Base-by-base conservation (phyloP, 2,888 invertebrate species). In the Willowsia nigromaculata region DNA sequence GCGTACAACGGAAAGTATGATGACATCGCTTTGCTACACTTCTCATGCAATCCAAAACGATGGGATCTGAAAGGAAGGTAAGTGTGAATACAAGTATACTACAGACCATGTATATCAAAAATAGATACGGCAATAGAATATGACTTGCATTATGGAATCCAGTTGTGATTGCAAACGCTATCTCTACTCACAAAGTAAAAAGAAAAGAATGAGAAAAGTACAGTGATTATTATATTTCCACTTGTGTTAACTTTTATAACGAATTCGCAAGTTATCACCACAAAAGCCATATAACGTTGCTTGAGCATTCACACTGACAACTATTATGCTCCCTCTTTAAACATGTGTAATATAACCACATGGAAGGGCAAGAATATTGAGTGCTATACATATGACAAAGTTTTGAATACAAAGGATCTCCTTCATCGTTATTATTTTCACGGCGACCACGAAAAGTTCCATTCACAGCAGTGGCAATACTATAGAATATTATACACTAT, bases 341-440 rank as follows among this genome's bases (percentile, higher is more conserved):
- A 25, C 27, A 27, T 59, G 9, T 27, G 15, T 13, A 22, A 59
- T 27, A 59, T 1, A 25, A 27, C 13, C 27, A 13, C 11, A 18
- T 1, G 15, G 37, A 68, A 18, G n/a, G 9, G 15, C n/a, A 37
- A n/a, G 22, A 59, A 59, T 59, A 59, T 59, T 27, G 59, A 59
- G 11, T 13, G 27, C 27, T 59, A 25, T 59, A 4, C 59, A 50
- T n/a, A 50, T 18, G 50, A 50, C 59, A 59, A 22, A 59, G 59
- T 22, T 22, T 59, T 33, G 65, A 59, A 59, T 59, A 18, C 59
- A 59, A 78, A 76, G 76, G 47, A 62, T 43, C 76, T 74, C 59
- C 59, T 30, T 62, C 50, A 62, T 78, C 76, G 74, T 30, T 47
- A 76, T 85, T 76, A 59, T 85, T 85, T 78, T 62, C 78, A 62